These are phyloP conservation scores for Zele albiditarsus DNA, from an alignment of 2,888 invertebrate species.

Conservation along the genomic window DNA sequence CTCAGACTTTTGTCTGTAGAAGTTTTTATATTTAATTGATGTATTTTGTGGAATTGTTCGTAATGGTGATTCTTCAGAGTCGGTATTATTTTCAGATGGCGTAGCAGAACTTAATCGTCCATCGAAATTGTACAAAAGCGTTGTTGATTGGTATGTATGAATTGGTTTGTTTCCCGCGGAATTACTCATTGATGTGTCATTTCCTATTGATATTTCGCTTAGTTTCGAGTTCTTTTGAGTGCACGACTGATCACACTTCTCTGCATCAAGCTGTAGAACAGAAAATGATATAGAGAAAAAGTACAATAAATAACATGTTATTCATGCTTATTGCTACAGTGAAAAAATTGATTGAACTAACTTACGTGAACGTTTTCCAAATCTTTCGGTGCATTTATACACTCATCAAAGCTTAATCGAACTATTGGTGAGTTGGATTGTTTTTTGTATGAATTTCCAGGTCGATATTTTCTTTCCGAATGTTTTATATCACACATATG, in stretches of 20 bases:
- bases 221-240: conserved; percentile 25
- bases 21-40: conserved; percentile 1
- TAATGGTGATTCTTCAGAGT: conserved; percentile 56
- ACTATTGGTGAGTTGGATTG: conserved; percentile 27
- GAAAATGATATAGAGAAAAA: conserved; percentile 13
- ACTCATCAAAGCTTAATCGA: background rate
- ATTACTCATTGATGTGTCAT: conserved; percentile 36
- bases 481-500: conserved; percentile 2
- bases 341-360: background rate
- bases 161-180: conserved; percentile 49
- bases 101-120: conserved; percentile 56
- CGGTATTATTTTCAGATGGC: conserved; percentile 55
- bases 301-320: background rate
- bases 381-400: conserved; percentile 44
- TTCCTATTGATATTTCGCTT: conserved; percentile 33
- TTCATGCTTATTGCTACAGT: background rate
- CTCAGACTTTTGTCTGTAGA: background rate
- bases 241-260: conserved; percentile 37
- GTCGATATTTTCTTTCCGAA: conserved; percentile 40
- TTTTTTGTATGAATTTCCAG: conserved; percentile 48
- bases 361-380: conserved; percentile 32
- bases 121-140: conserved; percentile 56
- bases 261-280: conserved; percentile 41
- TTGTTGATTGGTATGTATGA: conserved; percentile 58
- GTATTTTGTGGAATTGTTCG: conserved; percentile 47